Evolutionary conservation across 1,140 invertebrate species (phyloP).

Genomic region (Penaeus japonicus): DNA sequence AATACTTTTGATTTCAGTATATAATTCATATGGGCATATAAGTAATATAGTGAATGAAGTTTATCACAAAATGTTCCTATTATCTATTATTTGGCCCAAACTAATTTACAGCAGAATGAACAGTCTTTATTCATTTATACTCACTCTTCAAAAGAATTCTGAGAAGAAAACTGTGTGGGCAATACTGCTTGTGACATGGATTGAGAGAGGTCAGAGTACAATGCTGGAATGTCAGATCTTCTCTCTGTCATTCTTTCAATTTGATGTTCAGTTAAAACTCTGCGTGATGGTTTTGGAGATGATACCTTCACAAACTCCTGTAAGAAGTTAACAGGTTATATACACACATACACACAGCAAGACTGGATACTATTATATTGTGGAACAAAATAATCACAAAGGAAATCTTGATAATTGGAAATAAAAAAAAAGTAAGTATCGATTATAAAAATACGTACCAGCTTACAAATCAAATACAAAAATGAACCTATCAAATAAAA

Average conservation of each 20-base stretch:
- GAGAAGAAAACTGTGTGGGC: constrained; percentile 24
- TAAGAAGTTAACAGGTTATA: neutral
- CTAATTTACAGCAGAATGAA: no score
- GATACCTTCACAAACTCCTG: constrained; percentile 36
- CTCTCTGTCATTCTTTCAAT: constrained; percentile 22
- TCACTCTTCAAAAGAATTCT: constrained; percentile 29
- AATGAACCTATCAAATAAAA: neutral
- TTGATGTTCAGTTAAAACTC: constrained; percentile 45
- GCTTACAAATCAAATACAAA: neutral
- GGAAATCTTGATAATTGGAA: no score
- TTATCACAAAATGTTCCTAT: no score
- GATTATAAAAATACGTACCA: neutral
- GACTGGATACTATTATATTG: no score
- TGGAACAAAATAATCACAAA: no score
- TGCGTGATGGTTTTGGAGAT: neutral
- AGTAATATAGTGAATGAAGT: no score
- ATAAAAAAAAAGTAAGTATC: no score
- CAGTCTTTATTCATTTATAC: neutral
- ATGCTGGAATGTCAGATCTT: constrained; percentile 23
- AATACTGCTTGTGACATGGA: constrained; percentile 3
- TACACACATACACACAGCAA: no score
- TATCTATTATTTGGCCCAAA: no score
- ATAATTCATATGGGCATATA: no score
- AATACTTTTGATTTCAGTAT: no score
- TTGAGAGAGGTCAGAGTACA: constrained; percentile 44